Percentiles rank a stretch among this genome's conserved stretches.
Evolutionary conservation across 1,140 invertebrate genomes (phyloP).

Genomic region (Calosoma granatense): DNA sequence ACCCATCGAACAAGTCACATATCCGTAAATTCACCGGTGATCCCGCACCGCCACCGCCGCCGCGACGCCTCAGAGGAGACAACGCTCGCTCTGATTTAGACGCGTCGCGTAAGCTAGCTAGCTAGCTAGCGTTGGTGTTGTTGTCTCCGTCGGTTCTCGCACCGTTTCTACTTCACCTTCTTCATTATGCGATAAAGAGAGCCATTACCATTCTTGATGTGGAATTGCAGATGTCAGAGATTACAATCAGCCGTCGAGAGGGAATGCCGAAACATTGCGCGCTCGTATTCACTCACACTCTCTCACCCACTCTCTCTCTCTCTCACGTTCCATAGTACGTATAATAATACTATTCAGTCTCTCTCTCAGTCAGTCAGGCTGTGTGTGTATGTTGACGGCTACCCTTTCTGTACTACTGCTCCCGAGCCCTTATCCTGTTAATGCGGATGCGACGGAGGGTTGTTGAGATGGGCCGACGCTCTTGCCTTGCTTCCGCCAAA

Average conservation of each 20-base stretch:
- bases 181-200: constrained; percentile 19
- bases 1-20: too few species aligned
- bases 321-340: neutral
- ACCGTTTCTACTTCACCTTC: constrained; percentile 6
- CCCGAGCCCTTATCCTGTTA: neutral
- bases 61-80: too few species aligned
- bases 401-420: neutral
- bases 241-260: constrained; percentile 1
- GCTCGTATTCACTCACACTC: neutral
- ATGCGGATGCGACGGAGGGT: neutral
- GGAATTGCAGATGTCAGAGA: constrained; percentile 18
- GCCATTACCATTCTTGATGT: constrained; percentile 17
- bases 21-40: too few species aligned
- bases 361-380: too few species aligned
- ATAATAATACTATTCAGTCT: too few species aligned
- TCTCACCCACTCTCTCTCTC: neutral
- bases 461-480: neutral
- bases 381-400: too few species aligned
- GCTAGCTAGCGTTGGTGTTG: too few species aligned
- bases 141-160: too few species aligned
- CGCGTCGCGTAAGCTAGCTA: too few species aligned
- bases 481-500: neutral
- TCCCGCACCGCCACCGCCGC: neutral
- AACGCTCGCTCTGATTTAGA: neutral
- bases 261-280: neutral